Conservation (phyloP, 2,113 vertebrate species). For the Ciconia boyciana region DNA sequence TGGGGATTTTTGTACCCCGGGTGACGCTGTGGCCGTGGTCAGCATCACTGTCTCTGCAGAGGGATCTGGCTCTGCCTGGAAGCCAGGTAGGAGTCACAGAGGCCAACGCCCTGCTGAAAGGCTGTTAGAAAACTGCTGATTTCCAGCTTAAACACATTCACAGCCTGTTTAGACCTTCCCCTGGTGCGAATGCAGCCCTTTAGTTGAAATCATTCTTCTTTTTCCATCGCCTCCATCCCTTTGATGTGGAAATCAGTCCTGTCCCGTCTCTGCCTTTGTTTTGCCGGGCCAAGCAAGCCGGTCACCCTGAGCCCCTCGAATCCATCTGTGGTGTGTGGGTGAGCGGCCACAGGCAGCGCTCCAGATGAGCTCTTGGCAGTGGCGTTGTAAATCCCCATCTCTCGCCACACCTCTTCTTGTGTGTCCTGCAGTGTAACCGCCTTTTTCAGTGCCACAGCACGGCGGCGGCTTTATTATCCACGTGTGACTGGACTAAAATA, state of each 20-base stretch:
- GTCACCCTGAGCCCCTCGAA: accelerated
- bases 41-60: too few species aligned
- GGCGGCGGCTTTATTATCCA: not conserved
- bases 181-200: not conserved
- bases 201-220: not conserved
- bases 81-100: not conserved
- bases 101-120: not conserved
- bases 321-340: accelerated
- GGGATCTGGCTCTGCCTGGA: not conserved
- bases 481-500: not conserved
- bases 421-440: not conserved
- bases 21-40: accelerated
- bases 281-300: not conserved
- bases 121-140: not conserved
- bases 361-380: not conserved
- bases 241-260: not conserved
- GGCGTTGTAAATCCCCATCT: not conserved
- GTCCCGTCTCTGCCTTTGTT: not conserved
- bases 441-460: not conserved
- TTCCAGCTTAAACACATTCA: not conserved
- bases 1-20: not conserved
- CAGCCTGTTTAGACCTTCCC: too few species aligned
- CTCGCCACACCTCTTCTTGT: not conserved
- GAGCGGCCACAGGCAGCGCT: not conserved
- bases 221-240: not conserved